phyloP scores from a whole-genome alignment of 2,797 vertebrate genomes.

The Mus spretus region DNA sequence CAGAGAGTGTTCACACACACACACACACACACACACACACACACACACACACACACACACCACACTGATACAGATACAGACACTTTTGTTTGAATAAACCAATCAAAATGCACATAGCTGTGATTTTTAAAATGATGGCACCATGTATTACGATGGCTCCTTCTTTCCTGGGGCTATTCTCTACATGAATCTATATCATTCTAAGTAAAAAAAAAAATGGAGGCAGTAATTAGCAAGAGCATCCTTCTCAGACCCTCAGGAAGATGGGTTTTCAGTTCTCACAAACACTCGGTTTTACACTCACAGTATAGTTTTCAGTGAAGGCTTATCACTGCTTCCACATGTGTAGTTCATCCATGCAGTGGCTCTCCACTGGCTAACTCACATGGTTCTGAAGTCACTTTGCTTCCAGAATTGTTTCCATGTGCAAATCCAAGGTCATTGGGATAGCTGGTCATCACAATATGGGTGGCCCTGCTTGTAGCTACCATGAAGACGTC shows the following conservation, averaged over 20 bases:
- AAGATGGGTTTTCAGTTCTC: background rate
- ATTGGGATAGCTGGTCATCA: background rate
- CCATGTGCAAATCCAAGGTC: background rate
- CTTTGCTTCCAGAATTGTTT: background rate
- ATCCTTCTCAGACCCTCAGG: background rate
- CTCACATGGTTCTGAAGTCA: background rate
- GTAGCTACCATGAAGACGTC: background rate
- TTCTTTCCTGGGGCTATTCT: background rate
- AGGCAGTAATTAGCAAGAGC: conserved; percentile 13
- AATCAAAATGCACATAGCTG: conserved; percentile 38
- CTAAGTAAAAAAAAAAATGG: conserved; percentile 30
- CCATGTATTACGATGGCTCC: background rate
- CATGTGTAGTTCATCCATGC: background rate
- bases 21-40: background rate
- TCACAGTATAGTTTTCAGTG: background rate
- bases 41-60: background rate
- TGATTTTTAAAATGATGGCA: background rate
- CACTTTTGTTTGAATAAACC: conserved; percentile 38
- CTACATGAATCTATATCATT: background rate
- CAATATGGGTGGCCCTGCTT: background rate
- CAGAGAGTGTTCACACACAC: background rate
- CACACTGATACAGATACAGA: background rate
- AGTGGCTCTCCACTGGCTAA: background rate
- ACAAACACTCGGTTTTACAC: background rate
- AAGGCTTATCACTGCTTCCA: background rate